phyloP scores from a whole-genome alignment of 2,888 invertebrate genomes.

The Eupithecia centaureata region DNA sequence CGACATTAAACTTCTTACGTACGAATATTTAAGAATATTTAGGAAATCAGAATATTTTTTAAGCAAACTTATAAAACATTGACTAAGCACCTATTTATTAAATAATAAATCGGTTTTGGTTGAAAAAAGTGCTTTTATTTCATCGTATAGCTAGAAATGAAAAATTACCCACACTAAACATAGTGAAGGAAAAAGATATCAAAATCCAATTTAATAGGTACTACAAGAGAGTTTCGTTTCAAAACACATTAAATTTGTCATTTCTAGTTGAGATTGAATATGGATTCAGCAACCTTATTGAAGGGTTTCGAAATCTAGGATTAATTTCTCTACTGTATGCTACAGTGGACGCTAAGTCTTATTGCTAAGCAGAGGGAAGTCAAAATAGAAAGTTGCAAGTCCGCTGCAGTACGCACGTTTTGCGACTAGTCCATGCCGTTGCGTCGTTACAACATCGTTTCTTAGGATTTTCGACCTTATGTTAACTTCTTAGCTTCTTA shows the following conservation, averaged over 20 bases:
- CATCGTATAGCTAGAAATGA: no score
- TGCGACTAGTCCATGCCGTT: constrained; percentile 13
- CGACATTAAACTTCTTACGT: no score
- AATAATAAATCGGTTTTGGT: no score
- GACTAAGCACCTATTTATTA: no score
- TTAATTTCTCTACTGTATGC: not conserved
- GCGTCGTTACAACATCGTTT: constrained; percentile 9
- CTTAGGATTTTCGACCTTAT: not conserved
- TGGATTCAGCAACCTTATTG: not conserved
- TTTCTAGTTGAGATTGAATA: no score
- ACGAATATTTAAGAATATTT: no score
- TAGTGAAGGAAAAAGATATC: not conserved
- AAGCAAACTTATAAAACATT: no score
- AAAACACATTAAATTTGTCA: not conserved
- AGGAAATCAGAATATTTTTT: no score
- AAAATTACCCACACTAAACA: not conserved
- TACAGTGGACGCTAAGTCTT: constrained; percentile 14
- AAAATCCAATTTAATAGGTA: not conserved
- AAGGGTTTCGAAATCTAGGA: not conserved
- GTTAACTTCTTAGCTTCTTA: not conserved
- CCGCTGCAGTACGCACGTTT: constrained; percentile 62
- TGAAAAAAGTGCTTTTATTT: no score
- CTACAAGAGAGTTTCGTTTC: not conserved
- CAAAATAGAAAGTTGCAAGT: constrained; percentile 79
- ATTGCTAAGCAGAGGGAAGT: constrained; percentile 35